Percentiles rank a stretch among this genome's conserved stretches.
These are phyloP conservation scores for Listronotus oregonensis DNA, from an alignment of 1,140 invertebrate genomes.

Conservation along the genomic window DNA sequence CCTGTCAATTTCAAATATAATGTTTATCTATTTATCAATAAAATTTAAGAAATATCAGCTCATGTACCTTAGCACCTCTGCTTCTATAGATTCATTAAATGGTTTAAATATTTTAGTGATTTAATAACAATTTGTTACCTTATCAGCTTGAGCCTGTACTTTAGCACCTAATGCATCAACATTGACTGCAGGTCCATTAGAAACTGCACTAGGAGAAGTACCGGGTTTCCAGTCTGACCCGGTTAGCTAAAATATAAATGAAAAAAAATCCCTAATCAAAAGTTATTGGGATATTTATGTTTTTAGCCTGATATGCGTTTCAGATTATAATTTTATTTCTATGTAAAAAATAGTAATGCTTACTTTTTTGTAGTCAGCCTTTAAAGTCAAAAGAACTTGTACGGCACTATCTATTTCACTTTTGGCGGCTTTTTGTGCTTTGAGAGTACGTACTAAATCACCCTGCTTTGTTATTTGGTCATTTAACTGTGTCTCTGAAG, in stretches of 20 bases:
- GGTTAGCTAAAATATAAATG: constrained; percentile 11
- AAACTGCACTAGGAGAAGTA: constrained; percentile 48
- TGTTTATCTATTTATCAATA: too few relatives aligned
- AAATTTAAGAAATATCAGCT: too few relatives aligned
- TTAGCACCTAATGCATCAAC: constrained; percentile 58
- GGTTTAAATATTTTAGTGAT: too few relatives aligned
- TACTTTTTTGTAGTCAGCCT: constrained; percentile 77
- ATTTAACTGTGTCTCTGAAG: constrained; percentile 44
- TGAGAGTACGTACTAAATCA: constrained; percentile 71
- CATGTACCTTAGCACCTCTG: too few relatives aligned
- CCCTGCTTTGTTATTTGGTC: constrained; percentile 67
- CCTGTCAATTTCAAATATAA: too few relatives aligned
- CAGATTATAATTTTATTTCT: too few relatives aligned
- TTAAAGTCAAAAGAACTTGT: constrained; percentile 74
- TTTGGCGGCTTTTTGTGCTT: constrained; percentile 64
- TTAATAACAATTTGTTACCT: constrained; percentile 56
- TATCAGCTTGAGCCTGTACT: constrained; percentile 73
- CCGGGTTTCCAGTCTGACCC: constrained; percentile 50
- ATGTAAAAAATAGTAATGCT: too few relatives aligned
- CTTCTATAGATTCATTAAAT: too few relatives aligned
- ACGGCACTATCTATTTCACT: constrained; percentile 71
- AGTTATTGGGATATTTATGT: too few relatives aligned
- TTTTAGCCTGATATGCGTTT: too few relatives aligned
- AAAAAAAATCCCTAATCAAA: too few relatives aligned
- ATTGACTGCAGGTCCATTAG: constrained; percentile 4